A percentile compares a stretch with the other conserved stretches of the same genome.
Evolutionary conservation across 2,797 vertebrate genomes (phyloP).

Genomic region (Poecilia picta): DNA sequence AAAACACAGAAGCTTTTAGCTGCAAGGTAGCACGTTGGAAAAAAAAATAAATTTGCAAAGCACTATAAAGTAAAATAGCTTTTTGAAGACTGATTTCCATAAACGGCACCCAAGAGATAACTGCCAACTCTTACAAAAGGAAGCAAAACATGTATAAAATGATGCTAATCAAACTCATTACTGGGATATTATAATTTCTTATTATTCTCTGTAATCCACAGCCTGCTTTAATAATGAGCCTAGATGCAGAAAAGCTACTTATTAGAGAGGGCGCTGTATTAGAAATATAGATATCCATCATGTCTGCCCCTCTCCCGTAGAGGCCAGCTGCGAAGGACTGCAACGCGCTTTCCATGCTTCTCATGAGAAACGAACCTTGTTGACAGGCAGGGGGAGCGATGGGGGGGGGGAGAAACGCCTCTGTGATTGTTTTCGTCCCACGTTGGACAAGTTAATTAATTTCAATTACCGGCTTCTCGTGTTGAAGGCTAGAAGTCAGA

Average conservation of each 20-base stretch:
- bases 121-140: slow-evolving; percentile 19
- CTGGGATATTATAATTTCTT: slow-evolving; percentile 54
- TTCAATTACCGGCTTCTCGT: slow-evolving; percentile 74
- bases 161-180: slow-evolving; percentile 66
- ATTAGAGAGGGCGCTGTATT: slow-evolving; percentile 69
- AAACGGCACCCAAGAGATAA: slow-evolving; percentile 16
- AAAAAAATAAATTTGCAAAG: neutral
- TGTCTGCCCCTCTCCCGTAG: slow-evolving; percentile 49
- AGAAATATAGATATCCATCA: slow-evolving; percentile 76
- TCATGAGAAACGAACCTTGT: slow-evolving; percentile 63
- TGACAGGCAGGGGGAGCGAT: slow-evolving; percentile 73
- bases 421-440: slow-evolving; percentile 77
- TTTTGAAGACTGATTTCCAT: slow-evolving; percentile 35
- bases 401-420: slow-evolving; percentile 57
- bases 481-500: slow-evolving; percentile 60
- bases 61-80: neutral
- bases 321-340: slow-evolving; percentile 48
- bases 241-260: slow-evolving; percentile 62
- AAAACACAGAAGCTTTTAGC: neutral
- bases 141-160: slow-evolving; percentile 50
- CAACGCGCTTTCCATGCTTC: slow-evolving; percentile 60
- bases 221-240: slow-evolving; percentile 56
- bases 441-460: slow-evolving; percentile 79
- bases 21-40: neutral
- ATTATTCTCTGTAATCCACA: slow-evolving; percentile 58